Evolutionary conservation across 2,888 invertebrate species (phyloP).

Genomic region (Ischnus inquisitorius): DNA sequence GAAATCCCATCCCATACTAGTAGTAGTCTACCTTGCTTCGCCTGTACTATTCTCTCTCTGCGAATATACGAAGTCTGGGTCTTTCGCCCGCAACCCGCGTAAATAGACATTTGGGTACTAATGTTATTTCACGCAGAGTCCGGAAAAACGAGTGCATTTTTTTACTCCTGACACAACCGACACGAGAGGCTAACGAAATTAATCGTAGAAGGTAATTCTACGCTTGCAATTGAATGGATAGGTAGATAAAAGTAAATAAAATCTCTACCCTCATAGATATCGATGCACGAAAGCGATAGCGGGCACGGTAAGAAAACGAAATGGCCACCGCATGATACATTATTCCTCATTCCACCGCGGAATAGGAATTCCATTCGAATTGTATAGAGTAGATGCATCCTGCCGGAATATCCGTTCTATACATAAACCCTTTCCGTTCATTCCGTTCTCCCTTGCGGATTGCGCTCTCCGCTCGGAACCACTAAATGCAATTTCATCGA

Average conservation of each 20-base stretch:
- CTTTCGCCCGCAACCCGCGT: constrained; percentile 21
- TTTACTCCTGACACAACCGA: too few relatives aligned
- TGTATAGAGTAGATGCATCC: not conserved
- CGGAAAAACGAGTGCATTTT: too few relatives aligned
- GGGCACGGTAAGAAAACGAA: constrained; percentile 1
- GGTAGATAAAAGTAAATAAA: not conserved
- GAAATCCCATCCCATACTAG: constrained; percentile 37
- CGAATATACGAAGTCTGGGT: constrained; percentile 57
- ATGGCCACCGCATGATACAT: not conserved
- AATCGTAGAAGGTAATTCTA: not conserved
- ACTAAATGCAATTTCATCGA: constrained; percentile 80
- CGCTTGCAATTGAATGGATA: not conserved
- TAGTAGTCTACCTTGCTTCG: constrained; percentile 61
- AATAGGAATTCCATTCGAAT: not conserved
- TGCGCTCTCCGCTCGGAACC: constrained; percentile 69
- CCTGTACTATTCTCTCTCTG: constrained; percentile 70
- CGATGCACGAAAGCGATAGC: not conserved
- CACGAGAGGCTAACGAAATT: too few relatives aligned
- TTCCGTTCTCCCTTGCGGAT: constrained; percentile 61
- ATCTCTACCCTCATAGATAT: not conserved
- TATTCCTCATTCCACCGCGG: not conserved
- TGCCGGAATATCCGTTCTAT: constrained; percentile 7
- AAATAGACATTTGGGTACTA: too few relatives aligned
- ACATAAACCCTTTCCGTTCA: not conserved
- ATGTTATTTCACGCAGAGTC: too few relatives aligned